Percentiles rank a stretch among this genome's conserved stretches.
phyloP scores from a whole-genome alignment of 2,888 invertebrate species.

The Drosophila putrida region DNA sequence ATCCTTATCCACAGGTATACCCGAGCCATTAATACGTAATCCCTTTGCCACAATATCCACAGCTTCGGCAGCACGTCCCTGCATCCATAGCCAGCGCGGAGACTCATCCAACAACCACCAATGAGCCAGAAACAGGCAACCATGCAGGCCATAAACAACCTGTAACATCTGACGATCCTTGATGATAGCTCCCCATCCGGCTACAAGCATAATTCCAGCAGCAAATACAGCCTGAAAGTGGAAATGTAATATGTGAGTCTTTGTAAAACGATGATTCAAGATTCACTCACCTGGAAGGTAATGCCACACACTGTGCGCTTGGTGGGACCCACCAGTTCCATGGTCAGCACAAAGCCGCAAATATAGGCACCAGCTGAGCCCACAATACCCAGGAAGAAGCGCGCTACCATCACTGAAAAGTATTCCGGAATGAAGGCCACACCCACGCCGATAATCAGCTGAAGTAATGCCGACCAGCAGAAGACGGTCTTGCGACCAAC shows the following conservation, averaged over 20 bases:
- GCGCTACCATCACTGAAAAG: conserved; percentile 89
- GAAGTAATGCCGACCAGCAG: conserved; percentile 91
- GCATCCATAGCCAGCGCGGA: conserved; percentile 95
- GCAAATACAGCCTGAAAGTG: conserved; percentile 90
- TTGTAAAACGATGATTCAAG: neutral
- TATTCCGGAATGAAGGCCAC: conserved; percentile 93
- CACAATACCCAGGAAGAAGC: conserved; percentile 92
- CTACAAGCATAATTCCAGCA: conserved; percentile 92
- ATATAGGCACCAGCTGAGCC: conserved; percentile 90
- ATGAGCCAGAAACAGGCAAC: conserved; percentile 90
- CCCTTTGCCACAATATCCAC: conserved; percentile 91
- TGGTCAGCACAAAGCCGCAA: conserved; percentile 87
- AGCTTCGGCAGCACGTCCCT: conserved; percentile 91
- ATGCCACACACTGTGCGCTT: conserved; percentile 93
- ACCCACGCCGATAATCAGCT: conserved; percentile 89
- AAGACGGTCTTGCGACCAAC: conserved; percentile 93
- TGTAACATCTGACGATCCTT: conserved; percentile 91
- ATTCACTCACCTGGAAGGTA: conserved; percentile 86
- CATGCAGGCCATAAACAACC: conserved; percentile 92
- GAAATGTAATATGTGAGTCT: neutral
- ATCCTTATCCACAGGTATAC: conserved; percentile 88
- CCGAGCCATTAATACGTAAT: conserved; percentile 90
- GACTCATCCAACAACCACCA: conserved; percentile 97
- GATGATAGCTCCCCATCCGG: conserved; percentile 92
- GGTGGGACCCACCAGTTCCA: conserved; percentile 93